Evolutionary conservation across 2,888 invertebrate species (phyloP), one percentile per base, ranked within the genome.

Genomic region (Drosophila parthenogenetica): DNA sequence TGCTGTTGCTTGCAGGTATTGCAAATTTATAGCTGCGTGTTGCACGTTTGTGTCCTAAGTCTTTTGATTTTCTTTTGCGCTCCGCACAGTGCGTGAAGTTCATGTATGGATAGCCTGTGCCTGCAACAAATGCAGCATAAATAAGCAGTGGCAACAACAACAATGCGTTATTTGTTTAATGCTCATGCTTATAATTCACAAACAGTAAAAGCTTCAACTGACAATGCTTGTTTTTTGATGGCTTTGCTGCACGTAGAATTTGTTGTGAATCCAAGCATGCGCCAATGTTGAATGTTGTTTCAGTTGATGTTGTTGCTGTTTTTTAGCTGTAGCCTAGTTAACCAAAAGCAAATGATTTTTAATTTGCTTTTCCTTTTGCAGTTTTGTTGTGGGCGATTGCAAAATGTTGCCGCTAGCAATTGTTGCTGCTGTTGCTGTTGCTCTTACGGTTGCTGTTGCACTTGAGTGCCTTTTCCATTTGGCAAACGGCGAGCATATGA

Each of bases 31-130:
- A 50, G 55, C 37, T 51, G 59, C 32, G 25, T 64, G 54, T 63
- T 54, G 79, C 67, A 79, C 64, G 73, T 59, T 66, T 70, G 71
- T 71, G 77, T 71, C 77, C 67, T 67, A 72, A 72, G 74, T 72
- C 73, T 60, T 74, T 75, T 48, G 55, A 46, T 29, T 29, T 29
- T 0, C 2, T 29, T 29, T 8, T 2, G 3, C 14, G 13, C 48
- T 35, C 8, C 10, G 22, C 43, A 25, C 54, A 19, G 25, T 60
- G 40, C 60, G 40, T 40, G 51, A 29, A 51, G 49, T 65, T 59
- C 35, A 53, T 48, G 39, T 10, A 35, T 10, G 25, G 25, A 19
- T 46, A 35, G 49, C 22, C 22, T 8, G 25, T 5, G 40, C 17
- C 29, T 54, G 54, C 53, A 29, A 29, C n/a, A 46, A 17, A 4